These are phyloP conservation scores for Acanthornis magna DNA, from an alignment of 2,797 vertebrate species.

Conservation along the genomic window DNA sequence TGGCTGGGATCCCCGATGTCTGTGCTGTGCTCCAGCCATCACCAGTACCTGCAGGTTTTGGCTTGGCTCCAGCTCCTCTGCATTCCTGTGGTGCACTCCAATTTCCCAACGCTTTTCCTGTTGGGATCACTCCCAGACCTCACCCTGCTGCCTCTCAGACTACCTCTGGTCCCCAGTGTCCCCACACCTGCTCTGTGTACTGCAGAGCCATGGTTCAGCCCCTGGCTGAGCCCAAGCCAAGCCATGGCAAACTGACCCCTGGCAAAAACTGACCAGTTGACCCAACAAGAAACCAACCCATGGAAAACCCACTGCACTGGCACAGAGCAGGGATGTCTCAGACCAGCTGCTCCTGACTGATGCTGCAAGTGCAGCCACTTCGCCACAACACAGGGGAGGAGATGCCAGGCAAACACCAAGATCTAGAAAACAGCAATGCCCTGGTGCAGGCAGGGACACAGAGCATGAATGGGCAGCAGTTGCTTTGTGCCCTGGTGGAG, in stretches of 20 bases:
- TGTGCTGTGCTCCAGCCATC: background rate
- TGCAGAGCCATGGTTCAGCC: rapidly evolving
- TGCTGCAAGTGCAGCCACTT: background rate
- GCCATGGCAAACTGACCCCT: background rate
- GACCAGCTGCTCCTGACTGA: background rate
- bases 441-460: rapidly evolving
- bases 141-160: background rate
- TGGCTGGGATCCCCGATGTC: rapidly evolving
- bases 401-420: background rate
- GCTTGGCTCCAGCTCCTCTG: background rate
- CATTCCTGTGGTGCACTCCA: rapidly evolving
- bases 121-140: background rate
- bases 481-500: rapidly evolving
- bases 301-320: background rate
- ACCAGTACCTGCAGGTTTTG: rapidly evolving
- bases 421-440: background rate
- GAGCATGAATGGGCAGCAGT: rapidly evolving
- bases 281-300: rapidly evolving
- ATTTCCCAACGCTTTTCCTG: background rate
- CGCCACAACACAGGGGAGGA: rapidly evolving
- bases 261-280: background rate
- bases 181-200: background rate
- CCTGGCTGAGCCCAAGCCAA: background rate
- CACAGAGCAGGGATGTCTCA: rapidly evolving
- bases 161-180: rapidly evolving